Evolutionary conservation across 2,888 invertebrate genomes (phyloP), one percentile per base, ranked within the genome.

Genomic region (Cenopis cana): DNA sequence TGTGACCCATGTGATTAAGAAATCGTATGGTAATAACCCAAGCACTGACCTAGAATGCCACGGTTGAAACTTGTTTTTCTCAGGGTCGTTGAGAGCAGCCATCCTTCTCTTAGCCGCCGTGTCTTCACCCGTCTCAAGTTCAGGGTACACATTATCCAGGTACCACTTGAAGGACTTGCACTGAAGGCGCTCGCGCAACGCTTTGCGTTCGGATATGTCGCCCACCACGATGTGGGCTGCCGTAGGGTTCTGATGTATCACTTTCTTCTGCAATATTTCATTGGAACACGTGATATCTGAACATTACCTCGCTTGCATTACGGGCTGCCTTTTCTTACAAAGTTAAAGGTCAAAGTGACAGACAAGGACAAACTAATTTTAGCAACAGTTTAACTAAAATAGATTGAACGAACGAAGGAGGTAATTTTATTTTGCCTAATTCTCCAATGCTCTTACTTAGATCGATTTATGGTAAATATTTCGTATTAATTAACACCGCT

Each of bases 81-180:
- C 95, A 0, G 85, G 89, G 56, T 94, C 89, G 14, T 94, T 94
- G 0, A 96, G 86, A 18, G 94, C 94, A 1, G 93, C 93, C 90
- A 95, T 94, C 76, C 95, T 95, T 65, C 95, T 90, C 73, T 93
- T 91, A 11, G 88, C 90, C 17, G 93, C 89, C 5, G 91, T 87
- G 68, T 95, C 95, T 8, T 95, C 94, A 0, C 96, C 97, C 12
- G 95, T 84, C 66, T 95, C 94, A 61, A 98, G 82, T 84, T 97
- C 97, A 0, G 98, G 98, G 86, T 98, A 98, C 3, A 98, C 94
- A 74, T 95, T 96, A 66, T 97, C 95, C 76, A 98, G 86, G 81
- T 98, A 98, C 98, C 98, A 98, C 70, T 96, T 94, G 87, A 98
- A 98, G 29, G 96, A 93, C 76, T 96, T 95, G 88, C 98, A 98